Base-by-base conservation (phyloP, 1,140 invertebrate genomes). In the Halyomorpha halys region DNA sequence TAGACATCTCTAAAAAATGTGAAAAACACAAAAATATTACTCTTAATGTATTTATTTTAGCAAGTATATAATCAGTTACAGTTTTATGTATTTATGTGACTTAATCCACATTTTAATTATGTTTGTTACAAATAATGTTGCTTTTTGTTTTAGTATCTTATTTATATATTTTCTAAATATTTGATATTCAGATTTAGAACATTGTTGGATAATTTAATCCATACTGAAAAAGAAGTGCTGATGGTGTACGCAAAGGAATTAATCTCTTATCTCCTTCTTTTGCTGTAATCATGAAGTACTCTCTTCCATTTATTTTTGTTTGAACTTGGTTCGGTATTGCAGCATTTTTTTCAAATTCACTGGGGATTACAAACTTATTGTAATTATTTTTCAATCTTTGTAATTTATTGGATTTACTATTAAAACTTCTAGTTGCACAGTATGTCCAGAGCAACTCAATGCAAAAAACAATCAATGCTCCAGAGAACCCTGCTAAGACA, bases 221-320 rank as follows among this genome's bases (percentile, higher is more conserved):
- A 65, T 69, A 67, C 14, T 85, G 83, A 75, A 87, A 89, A 0
- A 89, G 72, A 53, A 86, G 80, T 21, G 86, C 84, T 5, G 87
- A 89, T 0, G 85, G 84, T 8, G 83, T 81, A 68, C 85, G 74
- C 0, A 85, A 77, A 1, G 86, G 86, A 65, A 89, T 81, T 25
- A 89, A 75, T 67, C 81, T 79, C 13, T 75, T 82, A 19, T 80
- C 79, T 0, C 84, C 84, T 51, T 77, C 75, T 2, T 75, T 72
- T 25, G 79, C 77, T 8, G 79, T 78, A 21, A 83, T 75, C 0
- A 87, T 79, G 70, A 82, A 85, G 75, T 89, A 89, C 69, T 87
- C 83, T 60, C 85, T 76, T 2, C 86, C 86, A 68, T 89, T 89
- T n/a, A 89, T 82, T 15, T 79, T 74, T 62, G 79, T 77, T 62